Evolutionary conservation across 2,888 invertebrate genomes (phyloP), one percentile per base, ranked within the genome.

Genomic region (Drosophila putrida): DNA sequence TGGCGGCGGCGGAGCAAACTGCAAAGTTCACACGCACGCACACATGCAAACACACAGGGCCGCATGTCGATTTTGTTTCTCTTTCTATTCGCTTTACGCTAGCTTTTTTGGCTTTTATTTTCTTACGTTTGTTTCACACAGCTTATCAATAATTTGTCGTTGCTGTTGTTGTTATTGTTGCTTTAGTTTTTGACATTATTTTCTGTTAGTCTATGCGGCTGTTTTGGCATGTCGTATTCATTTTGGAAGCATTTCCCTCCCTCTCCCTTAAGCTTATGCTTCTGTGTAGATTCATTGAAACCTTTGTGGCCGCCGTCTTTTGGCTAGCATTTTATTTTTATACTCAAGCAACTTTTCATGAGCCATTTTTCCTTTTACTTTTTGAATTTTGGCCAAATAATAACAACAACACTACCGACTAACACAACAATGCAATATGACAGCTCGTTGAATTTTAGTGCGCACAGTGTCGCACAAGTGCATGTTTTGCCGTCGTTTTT

Each of bases 381-480:
- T 74, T 83, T 86, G 80, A 83, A 71, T 87, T 87, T 87, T 84
- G 84, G 87, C 83, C 87, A 80, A 86, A 77, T 72, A 67, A 73
- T 50, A 67, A 61, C 25, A 69, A 47, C 62, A 71, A 20, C 39
- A 64, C 3, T 3, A 20, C 1, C 1, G 20, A 20, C 20, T 20
- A 20, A 41, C 62, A 72, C 41, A 84, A 77, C 77, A 84, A 66
- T 71, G 69, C 78, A 71, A 71, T 74, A 70, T 79, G 79, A 74
- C 73, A 73, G 64, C 44, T 36, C 55, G 49, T 57, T 62, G 51
- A 44, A 46, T 54, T 60, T 27, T 28, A 46, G 36, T 50, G 41
- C 51, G 65, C 50, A 66, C 67, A 62, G 53, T 70, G 74, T 57
- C 2, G 9, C 44, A 9, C 41, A 46, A 31, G 5, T 43, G 55